phyloP scores from a whole-genome alignment of 2,888 invertebrate species.

The Idaea straminata region DNA sequence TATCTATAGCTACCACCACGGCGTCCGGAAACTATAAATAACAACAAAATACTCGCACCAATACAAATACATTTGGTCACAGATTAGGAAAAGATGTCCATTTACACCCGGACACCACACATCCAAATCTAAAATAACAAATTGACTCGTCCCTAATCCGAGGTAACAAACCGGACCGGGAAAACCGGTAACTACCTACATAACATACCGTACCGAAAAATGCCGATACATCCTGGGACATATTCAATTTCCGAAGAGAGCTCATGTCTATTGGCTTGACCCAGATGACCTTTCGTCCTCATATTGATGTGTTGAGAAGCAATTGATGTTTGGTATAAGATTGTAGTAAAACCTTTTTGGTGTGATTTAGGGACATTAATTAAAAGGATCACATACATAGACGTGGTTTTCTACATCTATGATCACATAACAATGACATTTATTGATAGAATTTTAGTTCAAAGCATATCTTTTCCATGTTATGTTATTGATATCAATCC shows the following conservation, averaged over 20 bases:
- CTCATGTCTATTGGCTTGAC: background rate
- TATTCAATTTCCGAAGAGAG: constrained; percentile 22
- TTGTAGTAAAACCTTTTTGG: background rate
- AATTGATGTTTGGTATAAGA: constrained; percentile 4
- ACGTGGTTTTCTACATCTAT: too few relatives aligned
- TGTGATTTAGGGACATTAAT: background rate
- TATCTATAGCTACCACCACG: background rate
- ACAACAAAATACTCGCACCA: background rate
- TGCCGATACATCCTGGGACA: constrained; percentile 17
- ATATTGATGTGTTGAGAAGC: background rate
- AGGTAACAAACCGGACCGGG: constrained; percentile 1
- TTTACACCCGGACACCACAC: constrained; percentile 8
- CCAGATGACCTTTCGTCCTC: background rate
- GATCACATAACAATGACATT: too few relatives aligned
- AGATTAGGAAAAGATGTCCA: background rate
- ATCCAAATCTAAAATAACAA: constrained; percentile 24
- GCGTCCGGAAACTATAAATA: background rate
- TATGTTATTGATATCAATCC: too few relatives aligned
- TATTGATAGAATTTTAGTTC: too few relatives aligned
- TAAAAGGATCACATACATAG: background rate
- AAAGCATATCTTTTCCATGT: too few relatives aligned
- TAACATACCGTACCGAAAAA: constrained; percentile 16
- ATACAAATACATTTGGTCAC: constrained; percentile 12
- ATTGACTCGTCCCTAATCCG: constrained; percentile 24
- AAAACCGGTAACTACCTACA: constrained; percentile 12